Evolutionary conservation across 2,888 invertebrate genomes (phyloP), one percentile per base, ranked within the genome.

Genomic region (Apodemia hepburni): DNA sequence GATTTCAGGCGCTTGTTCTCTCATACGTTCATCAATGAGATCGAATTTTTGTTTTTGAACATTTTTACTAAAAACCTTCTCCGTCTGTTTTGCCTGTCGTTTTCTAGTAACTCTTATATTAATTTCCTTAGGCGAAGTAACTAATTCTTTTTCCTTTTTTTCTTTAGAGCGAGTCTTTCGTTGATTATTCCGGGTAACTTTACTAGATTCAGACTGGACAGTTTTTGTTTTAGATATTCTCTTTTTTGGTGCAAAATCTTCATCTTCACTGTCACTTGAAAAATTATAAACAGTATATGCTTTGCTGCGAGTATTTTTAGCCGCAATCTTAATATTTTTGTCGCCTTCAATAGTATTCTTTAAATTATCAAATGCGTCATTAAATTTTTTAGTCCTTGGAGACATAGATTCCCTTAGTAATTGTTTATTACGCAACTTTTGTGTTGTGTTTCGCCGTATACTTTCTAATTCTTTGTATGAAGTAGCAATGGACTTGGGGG

Each of bases 191-290:
- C 54, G 22, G n/a, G 42, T 9, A 38, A 38, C 57, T 42, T 18
- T 49, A 11, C n/a, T 9, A n/a, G 18, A 18, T 11, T 62, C 58
- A 5, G 15, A n/a, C 4, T 15, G 1, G 9, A 6, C 17, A 8
- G 29, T 49, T 15, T 35, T 58, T 15, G 18, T 58, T 9, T n/a
- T 58, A 6, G 18, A n/a, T 51, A 11, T 27, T 22, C 69, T 72
- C 42, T 69, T 72, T n/a, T 61, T 63, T 51, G 38, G 29, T 29
- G 77, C 76, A 63, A 86, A 85, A 68, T 83, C 79, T 42, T 80
- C 78, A 64, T 86, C 85, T 29, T 87, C 88, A 65, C 85, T 88
- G n/a, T 84, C 88, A 61, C 82, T 82, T 0, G 82, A 77, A 58
- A 77, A 86, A 64, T 89, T 86, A 65, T 81, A 89, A 1, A 82